These are phyloP conservation scores for Apostichopus californicus DNA, from an alignment of 35 echinoderm and acorn worm genomes.

Conservation along the genomic window DNA sequence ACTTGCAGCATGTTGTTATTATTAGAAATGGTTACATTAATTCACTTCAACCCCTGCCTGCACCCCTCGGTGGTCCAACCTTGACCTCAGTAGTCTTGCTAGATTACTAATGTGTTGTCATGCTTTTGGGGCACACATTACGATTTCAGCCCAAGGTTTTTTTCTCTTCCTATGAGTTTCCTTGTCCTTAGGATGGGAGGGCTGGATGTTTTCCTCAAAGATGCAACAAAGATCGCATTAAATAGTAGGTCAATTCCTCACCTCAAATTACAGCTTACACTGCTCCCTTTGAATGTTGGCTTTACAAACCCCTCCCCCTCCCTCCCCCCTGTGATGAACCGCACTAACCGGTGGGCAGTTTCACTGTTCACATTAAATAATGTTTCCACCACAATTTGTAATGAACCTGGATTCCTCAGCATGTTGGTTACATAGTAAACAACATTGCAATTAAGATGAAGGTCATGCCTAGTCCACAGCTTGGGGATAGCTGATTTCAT, in stretches of 20 bases:
- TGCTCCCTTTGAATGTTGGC: not conserved
- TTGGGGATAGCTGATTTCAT: not conserved
- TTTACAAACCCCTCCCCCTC: not conserved
- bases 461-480: not conserved
- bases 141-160: not conserved
- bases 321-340: not conserved
- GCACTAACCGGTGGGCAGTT: not conserved
- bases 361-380: not conserved
- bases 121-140: not conserved
- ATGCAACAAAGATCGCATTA: not conserved
- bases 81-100: not conserved
- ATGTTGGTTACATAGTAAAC: not conserved
- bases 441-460: not conserved
- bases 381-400: not conserved
- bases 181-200: not conserved
- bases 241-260: not conserved
- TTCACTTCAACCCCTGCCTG: too few relatives aligned
- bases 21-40: not conserved
- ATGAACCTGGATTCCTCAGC: not conserved
- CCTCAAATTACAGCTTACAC: not conserved
- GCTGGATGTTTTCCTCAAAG: not conserved
- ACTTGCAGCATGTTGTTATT: not conserved
- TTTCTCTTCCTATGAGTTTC: not conserved
- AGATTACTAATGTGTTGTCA: not conserved
- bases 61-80: not conserved